Percentiles rank a stretch among this genome's conserved stretches.
These are phyloP conservation scores for Microctonus aethiopoides DNA, from an alignment of 2,888 invertebrate genomes.

Conservation along the genomic window DNA sequence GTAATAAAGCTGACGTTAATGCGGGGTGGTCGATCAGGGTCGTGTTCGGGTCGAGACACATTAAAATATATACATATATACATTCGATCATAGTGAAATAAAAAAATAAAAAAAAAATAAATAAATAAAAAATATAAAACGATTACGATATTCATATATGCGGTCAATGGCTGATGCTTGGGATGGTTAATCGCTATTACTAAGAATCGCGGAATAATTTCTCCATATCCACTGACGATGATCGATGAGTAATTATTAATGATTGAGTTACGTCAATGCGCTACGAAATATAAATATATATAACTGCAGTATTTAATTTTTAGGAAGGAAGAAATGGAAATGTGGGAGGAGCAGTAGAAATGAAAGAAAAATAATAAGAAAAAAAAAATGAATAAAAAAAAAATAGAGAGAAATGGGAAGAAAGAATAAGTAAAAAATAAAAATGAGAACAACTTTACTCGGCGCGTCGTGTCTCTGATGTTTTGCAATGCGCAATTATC, in stretches of 20 bases:
- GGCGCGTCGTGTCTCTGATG: constrained; percentile 22
- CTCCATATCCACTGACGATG: constrained; percentile 2
- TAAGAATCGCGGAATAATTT: constrained; percentile 18
- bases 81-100: too few relatives aligned
- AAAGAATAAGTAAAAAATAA: neutral
- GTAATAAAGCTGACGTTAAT: neutral
- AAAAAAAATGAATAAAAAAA: neutral
- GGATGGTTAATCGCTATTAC: constrained; percentile 6
- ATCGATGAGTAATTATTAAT: constrained; percentile 24
- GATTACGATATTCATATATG: constrained; percentile 29
- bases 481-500: constrained; percentile 33
- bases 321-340: neutral
- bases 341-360: neutral
- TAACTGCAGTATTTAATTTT: neutral
- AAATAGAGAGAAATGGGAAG: neutral
- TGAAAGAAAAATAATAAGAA: neutral
- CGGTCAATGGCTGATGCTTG: constrained; percentile 31
- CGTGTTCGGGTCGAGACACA: constrained; percentile 6
- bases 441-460: constrained; percentile 9
- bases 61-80: neutral
- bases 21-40: neutral
- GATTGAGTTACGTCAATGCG: constrained; percentile 24
- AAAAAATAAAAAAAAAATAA: neutral
- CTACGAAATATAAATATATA: constrained; percentile 1
- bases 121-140: constrained; percentile 4